Base-by-base conservation (phyloP, 1,140 invertebrate genomes). In the Metaphire vulgaris region DNA sequence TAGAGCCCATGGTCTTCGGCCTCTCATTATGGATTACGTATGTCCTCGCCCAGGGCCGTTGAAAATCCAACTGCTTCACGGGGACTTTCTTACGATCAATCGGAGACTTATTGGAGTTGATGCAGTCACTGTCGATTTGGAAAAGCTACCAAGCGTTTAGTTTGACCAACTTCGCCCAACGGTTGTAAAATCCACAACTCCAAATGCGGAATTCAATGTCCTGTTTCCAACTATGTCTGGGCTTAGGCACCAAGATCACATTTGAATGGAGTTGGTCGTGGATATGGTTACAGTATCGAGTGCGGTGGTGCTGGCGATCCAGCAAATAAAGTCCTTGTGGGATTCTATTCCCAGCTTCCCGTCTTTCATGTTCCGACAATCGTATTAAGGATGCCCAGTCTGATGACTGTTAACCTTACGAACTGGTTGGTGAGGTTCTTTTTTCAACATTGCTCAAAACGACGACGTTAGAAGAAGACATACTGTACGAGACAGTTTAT, bases 121-220 rank as follows among this genome's bases (percentile, higher is more conserved):
- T 87, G 91, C 89, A 34, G 90, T 93, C 21, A 87, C 92, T 74
- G 89, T 89, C 81, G 89, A 90, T 32, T 82, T 96, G 32, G 87
- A 89, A 0, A 87, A 89, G 75, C 86, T 96, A 56, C 89, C 91
- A 0, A 86, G 88, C 68, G 93, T 90, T 81, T 88, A 97, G 26
- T 97, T 97, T 88, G 91, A 89, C 15, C 90, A 89, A 76, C 90
- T 96, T 6, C 89, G 89, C 83, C 95, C 95, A 2, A 89, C 89
- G 83, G 76, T 96, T 34, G 92, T 88, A 0, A 86, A 96, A 15
- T 88, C 97, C 71, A 96, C 94, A 16, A 97, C 95, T 34, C 95
- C 95, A 21, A 97, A 97, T 88, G 88, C 88, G 0, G 94, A 97
- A 74, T 97, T 92, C 79, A 97, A 97, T 88, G 87, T 91, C 0